Evolutionary conservation across 2,888 invertebrate species (phyloP), one percentile per base, ranked within the genome.

Genomic region (Melipona bicolor): DNA sequence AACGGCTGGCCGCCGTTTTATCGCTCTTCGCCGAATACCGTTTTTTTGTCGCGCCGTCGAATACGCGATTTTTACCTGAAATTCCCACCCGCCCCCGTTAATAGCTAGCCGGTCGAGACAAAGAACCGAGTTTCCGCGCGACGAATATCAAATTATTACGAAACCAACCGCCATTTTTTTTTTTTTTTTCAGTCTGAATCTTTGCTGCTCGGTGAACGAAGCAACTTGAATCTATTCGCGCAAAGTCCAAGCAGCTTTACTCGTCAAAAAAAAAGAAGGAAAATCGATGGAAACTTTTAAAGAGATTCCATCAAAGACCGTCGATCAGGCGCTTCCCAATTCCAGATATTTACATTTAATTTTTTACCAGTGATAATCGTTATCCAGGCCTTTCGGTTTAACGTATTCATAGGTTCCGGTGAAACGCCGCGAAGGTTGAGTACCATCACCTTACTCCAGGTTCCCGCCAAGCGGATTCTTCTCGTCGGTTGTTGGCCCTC

Each of bases 401-500:
- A 73, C 24, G 24, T 69, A 69, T 77, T 83, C 76, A 69, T 50
- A 71, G 32, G 9, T 6, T 54, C 21, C 32, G 17, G 64, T 36
- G 67, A 75, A 74, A 54, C 13, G 24, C 43, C 21, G 17, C 9
- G 59, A 72, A 82, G 85, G 86, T 89, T 87, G 86, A 88, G 87
- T 86, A 88, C 87, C 87, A 54, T 75, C 74, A 61, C 65, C 82
- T 86, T 43, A 43, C 9, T 87, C 72, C 87, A 71, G 77, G 77
- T 89, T 91, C 89, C 89, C 90, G 90, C 89, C 89, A 88, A 87
- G 89, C 86, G 82, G 81, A 82, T 83, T 85, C 85, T 79, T 85
- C 83, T 70, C 82, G 79, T 59, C 87, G 88, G 87, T 89, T 91
- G 87, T 90, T 90, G 88, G 89, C 89, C 91, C 87, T 86, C 85